Conservation (phyloP, 92 coral and sea anemone genomes). For the Anthopleura xanthogrammica region DNA sequence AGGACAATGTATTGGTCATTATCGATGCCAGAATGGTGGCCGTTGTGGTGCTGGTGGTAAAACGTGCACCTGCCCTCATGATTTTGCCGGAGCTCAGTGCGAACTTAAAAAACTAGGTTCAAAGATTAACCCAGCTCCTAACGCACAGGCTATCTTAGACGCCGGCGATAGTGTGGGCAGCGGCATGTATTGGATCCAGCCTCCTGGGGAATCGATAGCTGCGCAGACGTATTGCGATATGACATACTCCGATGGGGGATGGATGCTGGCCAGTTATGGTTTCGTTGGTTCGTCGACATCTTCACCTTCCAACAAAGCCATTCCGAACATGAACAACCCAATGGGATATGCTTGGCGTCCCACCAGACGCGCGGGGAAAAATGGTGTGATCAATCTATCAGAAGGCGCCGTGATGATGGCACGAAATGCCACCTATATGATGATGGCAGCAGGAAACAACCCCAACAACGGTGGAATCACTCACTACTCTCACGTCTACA, state of each 20-base stretch:
- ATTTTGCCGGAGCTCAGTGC: conserved; percentile 58
- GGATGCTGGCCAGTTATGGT: conserved; percentile 97
- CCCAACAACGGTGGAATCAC: conserved; percentile 82
- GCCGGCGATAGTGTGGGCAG: conserved; percentile 82
- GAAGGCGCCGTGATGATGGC: conserved; percentile 87
- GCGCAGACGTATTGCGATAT: conserved; percentile 90
- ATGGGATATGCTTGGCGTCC: conserved; percentile 93
- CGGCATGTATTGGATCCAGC: conserved; percentile 96
- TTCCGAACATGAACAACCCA: conserved; percentile 96
- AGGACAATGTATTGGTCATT: conserved; percentile 33
- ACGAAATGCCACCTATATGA: conserved; percentile 74
- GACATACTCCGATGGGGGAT: conserved; percentile 62
- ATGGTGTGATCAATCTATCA: conserved; percentile 69
- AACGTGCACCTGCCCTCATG: conserved; percentile 59
- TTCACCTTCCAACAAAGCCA: conserved; percentile 50
- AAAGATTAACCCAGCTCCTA: conserved; percentile 72
- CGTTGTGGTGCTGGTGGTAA: conserved; percentile 51
- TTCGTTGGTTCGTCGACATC: conserved; percentile 39
- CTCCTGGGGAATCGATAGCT: conserved; percentile 69
- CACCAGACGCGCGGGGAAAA: conserved; percentile 48
- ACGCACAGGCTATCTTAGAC: conserved; percentile 81
- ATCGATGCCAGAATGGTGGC: conserved; percentile 71
- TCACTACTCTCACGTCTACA: conserved; percentile 64
- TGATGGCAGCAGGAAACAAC: conserved; percentile 96
- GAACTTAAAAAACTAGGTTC: conserved; percentile 67